A percentile compares a stretch with the other conserved stretches of the same genome.
These are phyloP conservation scores for Homarus gammarus DNA, from an alignment of 2,888 invertebrate species.

Conservation along the genomic window DNA sequence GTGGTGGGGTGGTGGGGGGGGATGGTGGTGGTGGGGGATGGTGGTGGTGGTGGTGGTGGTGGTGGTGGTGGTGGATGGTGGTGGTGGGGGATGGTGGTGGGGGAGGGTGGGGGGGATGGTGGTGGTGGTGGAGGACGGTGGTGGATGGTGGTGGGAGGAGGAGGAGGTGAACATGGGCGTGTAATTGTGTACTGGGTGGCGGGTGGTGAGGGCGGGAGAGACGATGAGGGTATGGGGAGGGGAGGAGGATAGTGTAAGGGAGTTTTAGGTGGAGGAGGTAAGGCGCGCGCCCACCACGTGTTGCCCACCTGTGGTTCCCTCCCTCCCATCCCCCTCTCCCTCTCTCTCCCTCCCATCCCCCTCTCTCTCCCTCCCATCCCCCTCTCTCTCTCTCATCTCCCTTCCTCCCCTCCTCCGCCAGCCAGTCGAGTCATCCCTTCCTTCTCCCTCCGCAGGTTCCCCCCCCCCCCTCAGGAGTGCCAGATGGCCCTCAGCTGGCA, in stretches of 20 bases:
- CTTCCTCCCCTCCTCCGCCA: too few species aligned
- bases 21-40: too few species aligned
- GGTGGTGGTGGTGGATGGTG: too few species aligned
- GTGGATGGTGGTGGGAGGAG: background rate
- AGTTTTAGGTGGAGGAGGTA: background rate
- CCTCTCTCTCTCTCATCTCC: too few species aligned
- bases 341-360: background rate
- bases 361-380: background rate
- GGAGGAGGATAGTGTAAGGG: background rate
- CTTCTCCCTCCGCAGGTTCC: background rate
- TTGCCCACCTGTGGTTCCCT: conserved; percentile 22
- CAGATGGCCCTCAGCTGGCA: conserved; percentile 5
- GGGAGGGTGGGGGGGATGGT: too few species aligned
- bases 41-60: too few species aligned
- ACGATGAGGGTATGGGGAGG: background rate
- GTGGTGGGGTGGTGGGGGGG: too few species aligned
- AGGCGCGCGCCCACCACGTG: conserved; percentile 12
- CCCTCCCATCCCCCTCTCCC: conserved; percentile 3
- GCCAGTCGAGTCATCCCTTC: too few species aligned
- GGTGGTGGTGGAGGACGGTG: too few species aligned
- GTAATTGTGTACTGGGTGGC: background rate
- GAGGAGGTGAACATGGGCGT: background rate
- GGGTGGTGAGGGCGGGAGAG: background rate
- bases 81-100: too few species aligned
- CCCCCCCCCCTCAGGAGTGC: background rate